These are phyloP conservation scores for Caenorhabditis panamensis DNA, from an alignment of 2,888 invertebrate genomes.

Conservation along the genomic window DNA sequence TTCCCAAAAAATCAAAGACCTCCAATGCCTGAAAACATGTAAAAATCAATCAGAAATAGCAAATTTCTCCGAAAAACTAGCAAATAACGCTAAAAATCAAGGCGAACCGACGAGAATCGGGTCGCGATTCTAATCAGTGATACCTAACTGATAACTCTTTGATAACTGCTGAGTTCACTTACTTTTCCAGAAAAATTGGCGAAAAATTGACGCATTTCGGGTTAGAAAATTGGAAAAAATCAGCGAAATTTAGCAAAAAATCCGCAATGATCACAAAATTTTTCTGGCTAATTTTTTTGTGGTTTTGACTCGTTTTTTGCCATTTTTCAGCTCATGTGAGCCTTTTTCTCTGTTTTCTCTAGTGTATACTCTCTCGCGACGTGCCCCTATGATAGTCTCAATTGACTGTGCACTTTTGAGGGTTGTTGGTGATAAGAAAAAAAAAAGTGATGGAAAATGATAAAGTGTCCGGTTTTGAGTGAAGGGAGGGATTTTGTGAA, in stretches of 20 bases:
- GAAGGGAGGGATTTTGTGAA: no score
- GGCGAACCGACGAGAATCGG: background rate
- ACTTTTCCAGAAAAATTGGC: conserved; percentile 44
- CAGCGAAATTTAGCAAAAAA: background rate
- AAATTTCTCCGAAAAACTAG: conserved; percentile 13
- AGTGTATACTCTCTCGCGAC: background rate
- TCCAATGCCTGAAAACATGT: conserved; percentile 36
- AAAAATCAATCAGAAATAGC: conserved; percentile 13
- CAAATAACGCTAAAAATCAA: conserved; percentile 37
- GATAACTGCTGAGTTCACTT: background rate
- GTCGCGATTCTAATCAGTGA: background rate
- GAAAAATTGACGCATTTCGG: conserved; percentile 33
- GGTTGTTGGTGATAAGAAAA: conserved; percentile 2
- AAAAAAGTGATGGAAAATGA: conserved; percentile 27
- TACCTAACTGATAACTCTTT: conserved; percentile 2
- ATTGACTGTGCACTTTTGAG: background rate
- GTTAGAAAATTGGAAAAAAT: background rate
- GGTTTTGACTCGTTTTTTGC: background rate
- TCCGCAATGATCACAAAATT: background rate
- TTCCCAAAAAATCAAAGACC: no score
- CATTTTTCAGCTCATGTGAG: background rate
- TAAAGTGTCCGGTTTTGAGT: conserved; percentile 15
- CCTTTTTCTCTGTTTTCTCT: background rate
- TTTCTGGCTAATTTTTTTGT: background rate
- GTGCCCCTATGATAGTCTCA: no score